A percentile compares a stretch with the other conserved stretches of the same genome.
Conservation (phyloP, 64 coral and sea anemone genomes). For the Platygyra sinensis region DNA sequence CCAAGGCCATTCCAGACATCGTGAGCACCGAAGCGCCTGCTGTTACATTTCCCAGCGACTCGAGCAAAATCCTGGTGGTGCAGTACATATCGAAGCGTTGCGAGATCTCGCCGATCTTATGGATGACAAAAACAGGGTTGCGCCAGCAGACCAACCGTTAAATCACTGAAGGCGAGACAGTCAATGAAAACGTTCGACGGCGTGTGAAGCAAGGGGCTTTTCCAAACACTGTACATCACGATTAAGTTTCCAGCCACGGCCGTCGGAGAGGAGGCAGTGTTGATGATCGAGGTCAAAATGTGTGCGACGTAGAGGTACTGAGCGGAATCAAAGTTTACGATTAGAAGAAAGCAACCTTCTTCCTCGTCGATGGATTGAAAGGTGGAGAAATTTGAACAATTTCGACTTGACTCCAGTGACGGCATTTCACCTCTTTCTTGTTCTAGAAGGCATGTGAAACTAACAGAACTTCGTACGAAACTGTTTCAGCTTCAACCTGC, state of each 20-base stretch:
- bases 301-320: slow-evolving; percentile 9
- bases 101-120: slow-evolving; percentile 36
- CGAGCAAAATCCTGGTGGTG: slow-evolving; percentile 25
- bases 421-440: neutral
- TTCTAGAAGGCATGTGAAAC: neutral
- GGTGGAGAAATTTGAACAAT: neutral
- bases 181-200: slow-evolving; percentile 30
- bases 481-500: no score
- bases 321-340: neutral
- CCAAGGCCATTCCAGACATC: slow-evolving; percentile 15
- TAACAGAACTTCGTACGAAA: no score
- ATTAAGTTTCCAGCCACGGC: slow-evolving; percentile 30
- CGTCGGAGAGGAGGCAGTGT: neutral
- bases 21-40: slow-evolving; percentile 35
- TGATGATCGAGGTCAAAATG: slow-evolving; percentile 22
- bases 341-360: neutral
- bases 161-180: slow-evolving; percentile 56
- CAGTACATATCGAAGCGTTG: slow-evolving; percentile 34
- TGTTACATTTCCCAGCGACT: neutral
- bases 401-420: neutral
- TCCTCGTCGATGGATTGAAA: neutral
- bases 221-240: slow-evolving; percentile 30
- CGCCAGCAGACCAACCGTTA: slow-evolving; percentile 39
- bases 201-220: slow-evolving; percentile 27
- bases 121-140: slow-evolving; percentile 48